Percentiles rank a stretch among this genome's conserved stretches.
phyloP scores from a whole-genome alignment of 2,797 vertebrate genomes.

The Cephalopachus bancanus region DNA sequence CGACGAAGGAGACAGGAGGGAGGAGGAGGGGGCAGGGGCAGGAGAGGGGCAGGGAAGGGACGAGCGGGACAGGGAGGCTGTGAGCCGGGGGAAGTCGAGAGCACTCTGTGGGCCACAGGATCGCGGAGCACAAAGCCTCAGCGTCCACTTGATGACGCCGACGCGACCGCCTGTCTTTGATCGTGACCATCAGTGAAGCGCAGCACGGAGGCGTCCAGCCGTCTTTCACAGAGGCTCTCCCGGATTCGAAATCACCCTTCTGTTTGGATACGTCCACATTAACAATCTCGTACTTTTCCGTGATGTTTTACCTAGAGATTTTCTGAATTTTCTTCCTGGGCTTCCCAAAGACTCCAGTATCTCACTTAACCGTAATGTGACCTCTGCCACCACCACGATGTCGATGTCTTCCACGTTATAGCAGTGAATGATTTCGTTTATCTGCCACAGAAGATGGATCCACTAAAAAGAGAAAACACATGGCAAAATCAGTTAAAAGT shows the following conservation, averaged over 20 bases:
- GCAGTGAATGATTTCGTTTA: conserved; percentile 92
- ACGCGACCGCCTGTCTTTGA: no score
- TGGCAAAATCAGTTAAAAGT: conserved; percentile 37
- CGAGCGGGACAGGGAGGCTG: no score
- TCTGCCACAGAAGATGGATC: conserved; percentile 92
- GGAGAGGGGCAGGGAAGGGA: no score
- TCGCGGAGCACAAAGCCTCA: no score
- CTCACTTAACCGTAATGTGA: conserved; percentile 89
- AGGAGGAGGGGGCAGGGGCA: no score
- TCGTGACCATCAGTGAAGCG: no score
- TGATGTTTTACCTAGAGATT: conserved; percentile 87
- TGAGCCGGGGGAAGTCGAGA: no score
- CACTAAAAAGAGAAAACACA: conserved; percentile 88
- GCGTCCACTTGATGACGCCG: no score
- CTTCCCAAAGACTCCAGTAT: conserved; percentile 91
- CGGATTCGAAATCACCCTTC: neutral
- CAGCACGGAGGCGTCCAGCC: no score
- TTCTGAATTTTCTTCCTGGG: conserved; percentile 76
- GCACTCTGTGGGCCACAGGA: no score
- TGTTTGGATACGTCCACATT: neutral
- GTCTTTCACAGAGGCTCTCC: neutral
- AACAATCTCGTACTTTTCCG: neutral
- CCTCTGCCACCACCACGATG: conserved; percentile 90
- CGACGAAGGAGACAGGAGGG: no score
- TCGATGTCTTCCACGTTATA: conserved; percentile 88